Evolutionary conservation across 2,113 vertebrate genomes (phyloP), one percentile per base, ranked within the genome.

Genomic region (Siphamia tubifer): DNA sequence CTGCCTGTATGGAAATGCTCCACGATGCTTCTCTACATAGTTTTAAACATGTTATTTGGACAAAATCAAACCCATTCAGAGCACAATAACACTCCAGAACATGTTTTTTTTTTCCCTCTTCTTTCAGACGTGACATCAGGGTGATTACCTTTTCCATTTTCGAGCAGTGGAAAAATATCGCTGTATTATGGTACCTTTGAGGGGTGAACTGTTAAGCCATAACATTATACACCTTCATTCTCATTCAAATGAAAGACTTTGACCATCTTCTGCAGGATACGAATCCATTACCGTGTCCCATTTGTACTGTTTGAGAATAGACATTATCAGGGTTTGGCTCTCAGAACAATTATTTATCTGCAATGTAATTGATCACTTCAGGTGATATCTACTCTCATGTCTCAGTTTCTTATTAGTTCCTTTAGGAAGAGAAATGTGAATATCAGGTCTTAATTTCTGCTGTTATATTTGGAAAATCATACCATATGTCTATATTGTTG

Each of bases 211-310:
- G 54, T 54, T 74, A 76, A 68, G 49, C 65, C 49, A 32, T 11
- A 17, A 31, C 56, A 69, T 72, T 77, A 67, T 65, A 30, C 58
- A 43, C 45, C 21, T 35, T 56, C 61, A 79, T 72, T 68, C 58
- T 45, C 56, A 80, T 86, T 85, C 61, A 82, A 77, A 77, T 87
- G 4, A 82, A 63, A 40, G 27, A 30, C 24, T 74, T 69, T 67
- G 66, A 71, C 79, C 77, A 53, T 74, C 49, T 74, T 67, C 34
- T 42, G 44, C 25, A 48, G 38, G 27, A 68, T 63, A 54, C 15
- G 38, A 72, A 81, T 64, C 47, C 42, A 86, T 79, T 74, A 55
- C 35, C 75, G 52, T 28, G 35, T 60, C 30, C 65, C 49, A 30
- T 73, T 70, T 72, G 36, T 5, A 35, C 13, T 0, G 1, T 57